Base-by-base conservation (phyloP, 2,888 invertebrate species). In the Spodoptera littoralis region DNA sequence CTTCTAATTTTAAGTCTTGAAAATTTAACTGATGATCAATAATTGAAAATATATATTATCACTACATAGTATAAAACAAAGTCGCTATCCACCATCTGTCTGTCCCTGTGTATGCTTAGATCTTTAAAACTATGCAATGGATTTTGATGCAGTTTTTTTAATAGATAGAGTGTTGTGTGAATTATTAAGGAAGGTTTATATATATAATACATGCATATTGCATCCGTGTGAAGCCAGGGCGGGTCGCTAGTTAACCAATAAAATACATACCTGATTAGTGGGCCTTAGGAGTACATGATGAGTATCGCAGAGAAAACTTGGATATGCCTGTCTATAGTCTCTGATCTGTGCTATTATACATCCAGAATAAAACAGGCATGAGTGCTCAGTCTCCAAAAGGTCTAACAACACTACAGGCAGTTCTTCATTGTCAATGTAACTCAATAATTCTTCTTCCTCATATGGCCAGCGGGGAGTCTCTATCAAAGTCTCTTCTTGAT, bases 321-420 rank as follows among this genome's bases (percentile, higher is more conserved):
- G 97, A 94, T 97, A 97, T 78, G 96, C 96, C 93, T 97, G 97
- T 86, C 98, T 96, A 89, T 97, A 98, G 92, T 99, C 98, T 84
- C 98, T 96, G 82, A 99, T 96, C 95, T 98, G 98, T 80, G 97
- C 98, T 87, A 98, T 97, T 73, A 99, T 97, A 94, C 98, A 98
- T 70, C 98, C 98, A 80, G 97, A 97, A 90, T 98, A 98, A 93
- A 98, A 98, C 67, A 99, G 95, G 90, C 97, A 97, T 56, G 97
- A 97, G 87, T 98, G 96, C 86, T 97, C 97, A 9, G 96, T 95
- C 87, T 98, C 98, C 68, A 99, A 92, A 76, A 98, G 93, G 89
- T 98, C 98, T 70, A 98, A 95, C 63, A 99, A 95, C 85, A 97
- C 96, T 68, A 98, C 97, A 54, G 99, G 99, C 87, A 99, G 94